Percentiles rank a stretch among this genome's conserved stretches.
Evolutionary conservation across 2,113 vertebrate genomes (phyloP).

Genomic region (Picathartes gymnocephalus): DNA sequence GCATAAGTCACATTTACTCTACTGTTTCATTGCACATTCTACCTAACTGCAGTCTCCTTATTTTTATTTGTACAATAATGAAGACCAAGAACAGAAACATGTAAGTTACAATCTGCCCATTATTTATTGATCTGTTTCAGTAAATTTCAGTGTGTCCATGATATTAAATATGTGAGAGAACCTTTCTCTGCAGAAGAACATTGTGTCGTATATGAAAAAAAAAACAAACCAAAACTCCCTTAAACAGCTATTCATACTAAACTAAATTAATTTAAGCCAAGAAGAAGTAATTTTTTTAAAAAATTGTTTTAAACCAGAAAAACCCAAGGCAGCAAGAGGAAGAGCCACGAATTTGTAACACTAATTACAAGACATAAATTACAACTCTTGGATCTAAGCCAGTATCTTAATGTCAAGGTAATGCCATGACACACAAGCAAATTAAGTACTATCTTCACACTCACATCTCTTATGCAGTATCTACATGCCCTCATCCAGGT

Average conservation of each 20-base stretch:
- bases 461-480: background rate
- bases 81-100: background rate
- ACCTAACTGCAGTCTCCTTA: background rate
- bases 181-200: background rate
- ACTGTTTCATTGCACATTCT: background rate
- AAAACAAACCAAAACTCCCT: background rate
- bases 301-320: background rate
- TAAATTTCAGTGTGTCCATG: background rate
- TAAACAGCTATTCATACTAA: background rate
- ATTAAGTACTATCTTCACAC: background rate
- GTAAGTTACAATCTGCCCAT: background rate
- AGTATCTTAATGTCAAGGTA: background rate
- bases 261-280: background rate
- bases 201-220: background rate
- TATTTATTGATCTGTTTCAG: background rate
- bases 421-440: background rate
- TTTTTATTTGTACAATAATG: background rate
- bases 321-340: background rate
- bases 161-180: background rate
- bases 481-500: background rate
- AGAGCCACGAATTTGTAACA: background rate
- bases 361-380: background rate
- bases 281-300: background rate
- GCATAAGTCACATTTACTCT: background rate
- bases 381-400: background rate